Conservation (phyloP, 2,113 vertebrate species). For the Neolamprologus toae region DNA sequence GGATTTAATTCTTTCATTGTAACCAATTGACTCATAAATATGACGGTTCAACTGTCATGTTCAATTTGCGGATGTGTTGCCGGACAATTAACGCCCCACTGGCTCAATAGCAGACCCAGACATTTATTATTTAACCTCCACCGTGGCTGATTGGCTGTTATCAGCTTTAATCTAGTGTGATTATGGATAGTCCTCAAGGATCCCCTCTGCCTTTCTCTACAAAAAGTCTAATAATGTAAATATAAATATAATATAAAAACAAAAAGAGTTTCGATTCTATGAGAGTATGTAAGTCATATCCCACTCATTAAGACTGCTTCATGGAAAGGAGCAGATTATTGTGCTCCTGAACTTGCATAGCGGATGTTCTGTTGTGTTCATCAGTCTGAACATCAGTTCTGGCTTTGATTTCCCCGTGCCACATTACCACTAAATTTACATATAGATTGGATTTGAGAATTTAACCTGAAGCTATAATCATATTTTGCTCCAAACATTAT, state of each 20-base stretch:
- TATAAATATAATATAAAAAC: background rate
- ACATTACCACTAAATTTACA: conserved; percentile 70
- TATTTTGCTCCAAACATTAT: conserved; percentile 63
- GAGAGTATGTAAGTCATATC: background rate
- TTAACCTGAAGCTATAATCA: conserved; percentile 69
- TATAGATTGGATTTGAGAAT: conserved; percentile 76
- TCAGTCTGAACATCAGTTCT: conserved; percentile 63
- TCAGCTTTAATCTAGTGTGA: conserved; percentile 44
- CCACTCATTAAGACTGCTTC: background rate
- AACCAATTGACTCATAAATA: conserved; percentile 65
- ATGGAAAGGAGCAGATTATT: conserved; percentile 14
- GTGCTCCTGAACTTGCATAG: conserved; percentile 27
- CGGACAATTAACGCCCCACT: conserved; percentile 58
- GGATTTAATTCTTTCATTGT: conserved; percentile 57
- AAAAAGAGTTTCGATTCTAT: background rate
- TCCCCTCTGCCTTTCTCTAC: background rate
- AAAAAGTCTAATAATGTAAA: background rate
- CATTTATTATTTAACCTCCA: conserved; percentile 60
- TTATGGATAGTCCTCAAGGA: conserved; percentile 16
- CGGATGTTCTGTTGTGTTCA: conserved; percentile 49
- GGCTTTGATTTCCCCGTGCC: conserved; percentile 63
- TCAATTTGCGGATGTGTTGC: conserved; percentile 61
- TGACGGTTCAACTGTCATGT: conserved; percentile 61
- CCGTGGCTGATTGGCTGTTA: conserved; percentile 49
- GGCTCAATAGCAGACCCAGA: conserved; percentile 40